A percentile compares a stretch with the other conserved stretches of the same genome.
Evolutionary conservation across 2,888 invertebrate species (phyloP).

Genomic region (Ryuthela nishihirai): DNA sequence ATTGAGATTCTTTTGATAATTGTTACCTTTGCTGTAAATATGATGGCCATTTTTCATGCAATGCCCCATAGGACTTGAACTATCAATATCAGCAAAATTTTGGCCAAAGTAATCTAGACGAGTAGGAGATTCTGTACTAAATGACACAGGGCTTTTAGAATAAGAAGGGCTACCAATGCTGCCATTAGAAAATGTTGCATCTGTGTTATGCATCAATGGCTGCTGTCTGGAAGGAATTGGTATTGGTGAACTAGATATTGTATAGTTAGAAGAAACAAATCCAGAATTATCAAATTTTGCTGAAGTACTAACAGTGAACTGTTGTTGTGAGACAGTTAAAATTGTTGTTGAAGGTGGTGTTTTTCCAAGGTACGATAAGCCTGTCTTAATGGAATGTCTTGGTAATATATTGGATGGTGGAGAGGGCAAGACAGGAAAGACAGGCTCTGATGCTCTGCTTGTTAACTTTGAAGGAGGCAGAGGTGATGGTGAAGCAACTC

Average conservation of each 20-base stretch:
- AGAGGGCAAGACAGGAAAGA: not conserved
- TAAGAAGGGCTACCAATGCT: slow-evolving; percentile 23
- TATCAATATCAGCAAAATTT: slow-evolving; percentile 11
- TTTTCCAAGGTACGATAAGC: slow-evolving; percentile 1
- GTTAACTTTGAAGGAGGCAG: not conserved
- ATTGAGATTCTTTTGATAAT: slow-evolving; percentile 11
- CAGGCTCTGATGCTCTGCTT: slow-evolving; percentile 6
- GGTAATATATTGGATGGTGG: not conserved
- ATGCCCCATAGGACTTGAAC: slow-evolving; percentile 13
- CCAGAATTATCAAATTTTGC: slow-evolving; percentile 4
- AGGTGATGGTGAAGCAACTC: not conserved
- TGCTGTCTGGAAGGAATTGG: slow-evolving; percentile 22
- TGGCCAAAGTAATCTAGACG: slow-evolving; percentile 13
- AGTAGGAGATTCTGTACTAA: slow-evolving; percentile 15
- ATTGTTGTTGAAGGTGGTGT: slow-evolving; percentile 4
- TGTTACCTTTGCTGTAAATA: not conserved
- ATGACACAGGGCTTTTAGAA: slow-evolving; percentile 20
- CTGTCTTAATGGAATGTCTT: slow-evolving; percentile 4
- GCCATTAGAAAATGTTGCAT: slow-evolving; percentile 23
- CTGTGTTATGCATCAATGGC: slow-evolving; percentile 6
- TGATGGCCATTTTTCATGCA: slow-evolving; percentile 9
- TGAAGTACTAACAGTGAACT: slow-evolving; percentile 9
- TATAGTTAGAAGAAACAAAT: not conserved
- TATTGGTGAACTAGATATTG: slow-evolving; percentile 24
- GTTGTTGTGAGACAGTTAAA: slow-evolving; percentile 1